phyloP scores from a whole-genome alignment of 1,140 invertebrate genomes.

The Drosophila ironensis region DNA sequence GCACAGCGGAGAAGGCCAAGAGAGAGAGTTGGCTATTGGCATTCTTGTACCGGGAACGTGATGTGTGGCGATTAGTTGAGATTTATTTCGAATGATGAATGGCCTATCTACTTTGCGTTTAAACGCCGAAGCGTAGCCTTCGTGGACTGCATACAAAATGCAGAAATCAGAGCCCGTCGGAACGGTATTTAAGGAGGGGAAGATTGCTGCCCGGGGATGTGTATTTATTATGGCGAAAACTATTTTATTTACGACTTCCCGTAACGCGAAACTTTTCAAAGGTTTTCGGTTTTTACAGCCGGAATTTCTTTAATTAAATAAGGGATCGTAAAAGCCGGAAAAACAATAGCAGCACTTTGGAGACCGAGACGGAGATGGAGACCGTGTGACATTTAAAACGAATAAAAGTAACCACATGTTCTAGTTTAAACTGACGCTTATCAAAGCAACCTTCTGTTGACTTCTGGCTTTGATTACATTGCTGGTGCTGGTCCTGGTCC shows the following conservation, averaged over 20 bases:
- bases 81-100: conserved; percentile 41
- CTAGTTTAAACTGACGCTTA: conserved; percentile 20
- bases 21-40: conserved; percentile 5
- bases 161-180: conserved; percentile 1
- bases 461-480: conserved; percentile 17
- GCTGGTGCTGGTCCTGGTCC: neutral
- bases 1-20: neutral
- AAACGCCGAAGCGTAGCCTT: conserved; percentile 27
- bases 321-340: conserved; percentile 1
- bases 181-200: too few relatives aligned
- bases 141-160: conserved; percentile 24
- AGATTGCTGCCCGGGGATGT: too few relatives aligned
- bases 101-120: conserved; percentile 32
- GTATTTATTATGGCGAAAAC: neutral
- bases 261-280: neutral
- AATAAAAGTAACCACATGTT: conserved; percentile 14
- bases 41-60: conserved; percentile 29
- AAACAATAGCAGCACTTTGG: neutral
- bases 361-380: too few relatives aligned
- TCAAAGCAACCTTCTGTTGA: conserved; percentile 11
- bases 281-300: conserved; percentile 1
- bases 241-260: neutral
- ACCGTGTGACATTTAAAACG: conserved; percentile 16
- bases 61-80: conserved; percentile 43
- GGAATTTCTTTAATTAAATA: conserved; percentile 21